These are phyloP conservation scores for Magallana ariakensis DNA, from an alignment of 1,140 invertebrate genomes.

Conservation along the genomic window DNA sequence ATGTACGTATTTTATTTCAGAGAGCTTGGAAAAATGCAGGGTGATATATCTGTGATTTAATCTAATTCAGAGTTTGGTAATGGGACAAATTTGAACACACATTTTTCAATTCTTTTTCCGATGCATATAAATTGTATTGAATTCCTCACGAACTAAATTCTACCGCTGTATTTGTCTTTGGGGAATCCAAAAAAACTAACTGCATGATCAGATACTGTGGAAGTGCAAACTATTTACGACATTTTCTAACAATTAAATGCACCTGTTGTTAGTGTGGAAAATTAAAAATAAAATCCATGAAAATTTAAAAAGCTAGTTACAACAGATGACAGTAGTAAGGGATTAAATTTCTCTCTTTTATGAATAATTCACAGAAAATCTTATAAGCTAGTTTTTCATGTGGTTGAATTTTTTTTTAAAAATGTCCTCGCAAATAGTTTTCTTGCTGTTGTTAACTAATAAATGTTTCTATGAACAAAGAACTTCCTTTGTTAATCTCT, in stretches of 20 bases:
- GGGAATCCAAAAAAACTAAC: neutral
- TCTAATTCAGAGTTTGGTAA: no score
- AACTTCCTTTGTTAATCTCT: conserved; percentile 4
- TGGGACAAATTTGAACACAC: no score
- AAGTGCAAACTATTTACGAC: neutral
- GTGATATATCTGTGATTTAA: no score
- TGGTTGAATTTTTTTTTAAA: neutral
- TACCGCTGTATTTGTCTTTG: no score
- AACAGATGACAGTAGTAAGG: conserved; percentile 14
- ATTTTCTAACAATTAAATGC: conserved; percentile 13
- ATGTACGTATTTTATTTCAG: no score
- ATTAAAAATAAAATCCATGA: conserved; percentile 7
- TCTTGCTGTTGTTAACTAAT: neutral
- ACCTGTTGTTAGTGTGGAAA: conserved; percentile 16
- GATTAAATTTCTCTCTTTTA: conserved; percentile 9
- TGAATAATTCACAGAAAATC: conserved; percentile 30
- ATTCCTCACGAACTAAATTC: no score
- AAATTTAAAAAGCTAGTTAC: conserved; percentile 18
- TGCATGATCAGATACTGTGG: neutral
- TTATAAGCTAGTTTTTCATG: neutral
- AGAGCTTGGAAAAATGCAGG: no score
- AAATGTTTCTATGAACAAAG: neutral
- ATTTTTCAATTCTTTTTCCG: no score
- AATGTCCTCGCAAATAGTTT: neutral
- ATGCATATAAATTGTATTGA: no score